Evolutionary conservation across 2,888 invertebrate species (phyloP).

Genomic region (Ceramica pisi): DNA sequence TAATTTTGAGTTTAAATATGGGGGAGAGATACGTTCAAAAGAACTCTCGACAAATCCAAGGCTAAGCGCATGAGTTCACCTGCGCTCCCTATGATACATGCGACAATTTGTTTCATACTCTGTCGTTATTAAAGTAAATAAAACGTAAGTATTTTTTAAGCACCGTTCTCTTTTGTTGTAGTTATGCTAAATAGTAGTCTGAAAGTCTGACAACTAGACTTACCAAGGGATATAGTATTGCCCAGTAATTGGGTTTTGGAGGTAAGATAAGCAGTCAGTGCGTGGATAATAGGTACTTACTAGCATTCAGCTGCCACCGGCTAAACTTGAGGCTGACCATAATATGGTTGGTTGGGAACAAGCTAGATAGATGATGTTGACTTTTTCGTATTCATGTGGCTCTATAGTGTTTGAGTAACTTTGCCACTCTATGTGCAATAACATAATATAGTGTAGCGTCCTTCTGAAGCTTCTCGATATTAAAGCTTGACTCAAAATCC

Average conservation of each 20-base stretch:
- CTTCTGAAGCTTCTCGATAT: conserved; percentile 57
- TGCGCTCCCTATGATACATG: conserved; percentile 65
- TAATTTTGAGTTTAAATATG: conserved; percentile 89
- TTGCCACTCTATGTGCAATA: too few species aligned
- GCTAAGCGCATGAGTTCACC: conserved; percentile 77
- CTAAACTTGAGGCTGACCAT: not conserved
- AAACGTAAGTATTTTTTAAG: conserved; percentile 32
- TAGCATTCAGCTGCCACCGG: too few species aligned
- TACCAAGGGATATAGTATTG: not conserved
- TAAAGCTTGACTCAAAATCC: conserved; percentile 72
- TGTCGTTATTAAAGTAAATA: conserved; percentile 12
- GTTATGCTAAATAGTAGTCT: not conserved
- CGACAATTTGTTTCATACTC: conserved; percentile 16
- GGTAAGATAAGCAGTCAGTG: not conserved
- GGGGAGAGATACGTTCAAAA: conserved; percentile 85
- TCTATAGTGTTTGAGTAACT: not conserved
- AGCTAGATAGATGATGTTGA: not conserved
- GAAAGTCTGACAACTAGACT: not conserved
- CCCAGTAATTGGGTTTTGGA: not conserved
- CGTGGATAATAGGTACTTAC: too few species aligned
- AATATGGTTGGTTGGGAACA: not conserved
- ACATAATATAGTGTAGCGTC: conserved; percentile 3
- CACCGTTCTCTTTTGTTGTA: not conserved
- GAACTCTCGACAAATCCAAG: conserved; percentile 83
- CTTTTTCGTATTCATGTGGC: not conserved